Base-by-base conservation (phyloP, 2,113 vertebrate genomes). In the Melospiza melodia region DNA sequence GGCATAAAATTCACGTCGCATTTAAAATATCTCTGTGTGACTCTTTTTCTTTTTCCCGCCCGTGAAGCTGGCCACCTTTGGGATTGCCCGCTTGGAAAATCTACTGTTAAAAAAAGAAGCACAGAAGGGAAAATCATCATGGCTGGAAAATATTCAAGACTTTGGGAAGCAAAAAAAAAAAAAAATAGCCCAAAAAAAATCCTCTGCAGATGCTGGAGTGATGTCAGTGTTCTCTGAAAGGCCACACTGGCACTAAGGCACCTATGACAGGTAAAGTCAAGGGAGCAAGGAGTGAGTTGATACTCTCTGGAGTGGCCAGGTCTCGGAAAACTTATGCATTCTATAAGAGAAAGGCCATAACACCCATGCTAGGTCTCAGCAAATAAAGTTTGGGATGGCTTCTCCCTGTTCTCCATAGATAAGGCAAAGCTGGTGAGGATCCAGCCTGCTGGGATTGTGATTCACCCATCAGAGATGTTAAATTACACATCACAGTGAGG, bases 51-150 rank as follows among this genome's bases (percentile, higher is more conserved):
- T 57, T 68, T 27, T 7, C 12, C 18, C 59, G 49, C 68, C 46
- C 14, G 5, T 12, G 65, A 52, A 84, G 67, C 24, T 1, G 10
- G 69, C 44, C 83, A 55, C 94, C 86, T 87, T 71, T 93, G 89
- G 93, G 95, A 95, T 92, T 76, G 66, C 21, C 89, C 63, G 13
- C n/a, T 96, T 72, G 84, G 96, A 96, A 96, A 95, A 88, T 69
- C 19, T 33, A 27, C 89, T 37, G 77, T 90, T 89, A 94, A 90
- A 87, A 85, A 94, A 87, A 80, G 90, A 48, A 87, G 39, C 58
- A 39, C 78, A 84, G 54, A 33, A 63, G 87, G 92, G 37, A 80
- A 89, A 96, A 93, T 65, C 73, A 57, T 71, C 63, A 68, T 12
- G 55, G 62, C 62, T 94, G 96, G 96, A 95, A 97, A 96, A 92